phyloP scores from a whole-genome alignment of 2,888 invertebrate species.

The Orgyia antiqua region DNA sequence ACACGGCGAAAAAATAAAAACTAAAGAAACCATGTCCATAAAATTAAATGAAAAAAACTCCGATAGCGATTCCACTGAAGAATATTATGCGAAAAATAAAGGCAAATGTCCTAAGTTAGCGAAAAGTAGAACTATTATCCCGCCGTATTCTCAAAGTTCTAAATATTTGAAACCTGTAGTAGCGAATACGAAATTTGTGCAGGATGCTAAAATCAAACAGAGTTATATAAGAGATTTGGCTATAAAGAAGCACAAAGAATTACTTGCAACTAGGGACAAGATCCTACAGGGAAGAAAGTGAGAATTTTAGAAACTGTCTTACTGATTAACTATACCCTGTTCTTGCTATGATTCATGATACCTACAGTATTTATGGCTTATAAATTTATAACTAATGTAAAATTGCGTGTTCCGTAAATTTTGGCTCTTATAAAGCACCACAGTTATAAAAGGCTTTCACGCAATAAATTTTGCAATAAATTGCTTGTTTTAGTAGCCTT shows the following conservation, averaged over 20 bases:
- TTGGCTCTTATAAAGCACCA: too few species aligned
- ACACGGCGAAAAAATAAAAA: conserved; percentile 37
- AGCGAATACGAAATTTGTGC: conserved; percentile 31
- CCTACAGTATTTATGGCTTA: too few species aligned
- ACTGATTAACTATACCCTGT: too few species aligned
- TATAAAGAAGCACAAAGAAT: conserved; percentile 74
- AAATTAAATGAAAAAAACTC: conserved; percentile 52
- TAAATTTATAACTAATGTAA: too few species aligned
- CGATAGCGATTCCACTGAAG: conserved; percentile 37
- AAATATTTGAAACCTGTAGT: conserved; percentile 49
- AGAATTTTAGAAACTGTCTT: conserved; percentile 32
- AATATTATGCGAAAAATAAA: conserved; percentile 40
- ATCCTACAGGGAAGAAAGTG: conserved; percentile 81
- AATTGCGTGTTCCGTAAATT: too few species aligned
- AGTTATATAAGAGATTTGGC: conserved; percentile 67
- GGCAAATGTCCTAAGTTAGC: conserved; percentile 60
- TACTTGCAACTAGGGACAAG: conserved; percentile 73
- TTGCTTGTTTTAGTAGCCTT: too few species aligned
- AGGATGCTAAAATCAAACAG: conserved; percentile 53
- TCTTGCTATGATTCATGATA: too few species aligned
- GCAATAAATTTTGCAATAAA: too few species aligned
- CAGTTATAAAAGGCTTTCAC: too few species aligned
- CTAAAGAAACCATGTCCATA: conserved; percentile 38
- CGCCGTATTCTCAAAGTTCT: conserved; percentile 61
- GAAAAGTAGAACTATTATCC: conserved; percentile 53